Base-by-base conservation (phyloP, 1,140 invertebrate genomes). In the Pseudomyrmex dendroicus region DNA sequence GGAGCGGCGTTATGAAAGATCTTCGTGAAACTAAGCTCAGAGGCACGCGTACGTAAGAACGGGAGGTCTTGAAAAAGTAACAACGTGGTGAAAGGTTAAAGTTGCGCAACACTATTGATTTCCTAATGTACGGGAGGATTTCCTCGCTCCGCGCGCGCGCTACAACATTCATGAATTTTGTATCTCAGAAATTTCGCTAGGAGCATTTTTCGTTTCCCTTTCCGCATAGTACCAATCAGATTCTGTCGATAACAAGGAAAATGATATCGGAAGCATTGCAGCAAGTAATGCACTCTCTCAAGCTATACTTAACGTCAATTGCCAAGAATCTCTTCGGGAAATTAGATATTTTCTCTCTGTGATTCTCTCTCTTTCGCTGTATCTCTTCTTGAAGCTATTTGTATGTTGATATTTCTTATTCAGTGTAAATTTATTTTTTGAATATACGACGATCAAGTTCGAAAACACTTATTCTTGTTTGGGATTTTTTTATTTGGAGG, bases 61-160 rank as follows among this genome's bases (percentile, higher is more conserved):
- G 8, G 20, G 20, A 8, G 4, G 35, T 35, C 15, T 57, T 78
- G 44, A 70, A 78, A 78, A 70, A 78, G 20, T 78, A 68, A 78
- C 44, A 57, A 57, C n/a, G 44, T 25, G 64, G 20, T 68, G 64
- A 78, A 44, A 78, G 64, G 17, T 78, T 67, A 35, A 77, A 67
- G 63, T 68, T 78, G 44, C 54, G n/a, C 7, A 78, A 57, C 54
- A 20, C 46, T 78, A 78, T 78, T 78, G 64, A 78, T 78, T 78
- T 68, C 20, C 52, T 78, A 68, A 68, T 78, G 52, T 68, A 78
- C 35, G 35, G 46, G 35, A 57, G 57, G 52, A 68, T 78, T 78
- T 78, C 20, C 64, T 64, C 64, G 63, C 48, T 48, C 17, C 35
- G 35, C 35, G 35, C 35, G 35, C 8, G 57, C 20, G 52, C 20